These are phyloP conservation scores for Synergus laeviventris DNA, from an alignment of 2,888 invertebrate species.

Conservation along the genomic window DNA sequence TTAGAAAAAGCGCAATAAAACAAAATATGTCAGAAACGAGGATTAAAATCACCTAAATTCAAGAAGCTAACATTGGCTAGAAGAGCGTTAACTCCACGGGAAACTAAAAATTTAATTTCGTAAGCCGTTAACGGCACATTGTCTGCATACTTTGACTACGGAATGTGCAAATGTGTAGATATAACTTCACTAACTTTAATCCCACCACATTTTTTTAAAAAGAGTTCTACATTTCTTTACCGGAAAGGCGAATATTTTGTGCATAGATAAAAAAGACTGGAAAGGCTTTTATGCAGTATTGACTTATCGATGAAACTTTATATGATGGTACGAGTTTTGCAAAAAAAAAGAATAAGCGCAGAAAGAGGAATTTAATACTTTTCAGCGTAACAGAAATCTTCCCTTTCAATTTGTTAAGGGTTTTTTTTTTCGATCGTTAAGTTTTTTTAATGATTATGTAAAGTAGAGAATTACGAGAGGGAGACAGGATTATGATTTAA, in stretches of 20 bases:
- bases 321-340: not conserved
- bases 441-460: not conserved
- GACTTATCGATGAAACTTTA: not conserved
- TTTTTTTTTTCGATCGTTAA: not conserved
- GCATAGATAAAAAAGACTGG: no score
- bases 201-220: not conserved
- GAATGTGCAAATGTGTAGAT: constrained; percentile 22
- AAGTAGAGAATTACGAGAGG: not conserved
- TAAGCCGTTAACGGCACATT: constrained; percentile 10
- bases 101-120: constrained; percentile 21
- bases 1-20: not conserved
- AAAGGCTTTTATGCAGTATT: not conserved
- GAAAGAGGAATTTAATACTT: not conserved
- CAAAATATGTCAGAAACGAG: not conserved
- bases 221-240: no score
- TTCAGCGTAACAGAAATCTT: not conserved
- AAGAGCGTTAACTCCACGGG: not conserved
- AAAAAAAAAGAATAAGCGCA: not conserved
- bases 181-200: constrained; percentile 33
- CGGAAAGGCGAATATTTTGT: no score
- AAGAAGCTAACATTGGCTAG: not conserved
- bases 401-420: not conserved
- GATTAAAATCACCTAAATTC: not conserved
- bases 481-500: not conserved
- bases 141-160: not conserved